Percentiles rank a stretch among this genome's conserved stretches.
phyloP scores from a whole-genome alignment of 2,888 invertebrate genomes.

The Hirtodrosophila trivittata region DNA sequence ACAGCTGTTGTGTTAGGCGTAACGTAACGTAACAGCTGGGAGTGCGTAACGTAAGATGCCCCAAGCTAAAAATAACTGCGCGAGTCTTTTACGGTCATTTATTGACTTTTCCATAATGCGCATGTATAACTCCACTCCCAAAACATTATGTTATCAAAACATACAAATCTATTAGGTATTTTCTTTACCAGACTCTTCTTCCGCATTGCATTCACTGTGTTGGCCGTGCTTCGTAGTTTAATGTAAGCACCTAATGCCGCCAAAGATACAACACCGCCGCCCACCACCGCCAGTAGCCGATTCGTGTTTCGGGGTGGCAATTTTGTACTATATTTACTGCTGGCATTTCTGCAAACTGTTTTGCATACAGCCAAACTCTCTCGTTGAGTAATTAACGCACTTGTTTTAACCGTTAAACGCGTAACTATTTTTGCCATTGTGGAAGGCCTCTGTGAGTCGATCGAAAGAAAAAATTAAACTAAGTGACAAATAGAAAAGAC shows the following conservation, averaged over 20 bases:
- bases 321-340: conserved; percentile 22
- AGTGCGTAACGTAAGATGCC: conserved; percentile 54
- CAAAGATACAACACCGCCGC: conserved; percentile 56
- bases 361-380: conserved; percentile 26
- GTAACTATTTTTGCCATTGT: conserved; percentile 59
- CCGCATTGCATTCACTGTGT: conserved; percentile 52
- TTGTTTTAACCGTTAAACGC: conserved; percentile 51
- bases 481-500: conserved; percentile 64
- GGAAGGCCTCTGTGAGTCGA: conserved; percentile 13
- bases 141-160: background rate
- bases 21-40: conserved; percentile 46
- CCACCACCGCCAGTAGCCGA: conserved; percentile 42
- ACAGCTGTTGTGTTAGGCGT: conserved; percentile 58
- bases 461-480: conserved; percentile 37
- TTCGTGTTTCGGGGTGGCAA: conserved; percentile 22
- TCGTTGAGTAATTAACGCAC: conserved; percentile 42
- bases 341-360: conserved; percentile 33
- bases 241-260: conserved; percentile 56
- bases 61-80: conserved; percentile 79
- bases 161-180: too few relatives aligned
- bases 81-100: conserved; percentile 68
- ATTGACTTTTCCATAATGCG: conserved; percentile 66
- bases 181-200: conserved; percentile 69
- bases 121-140: background rate
- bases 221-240: conserved; percentile 44